Evolutionary conservation across 2,113 vertebrate species (phyloP).

Genomic region (Rutilus rutilus): DNA sequence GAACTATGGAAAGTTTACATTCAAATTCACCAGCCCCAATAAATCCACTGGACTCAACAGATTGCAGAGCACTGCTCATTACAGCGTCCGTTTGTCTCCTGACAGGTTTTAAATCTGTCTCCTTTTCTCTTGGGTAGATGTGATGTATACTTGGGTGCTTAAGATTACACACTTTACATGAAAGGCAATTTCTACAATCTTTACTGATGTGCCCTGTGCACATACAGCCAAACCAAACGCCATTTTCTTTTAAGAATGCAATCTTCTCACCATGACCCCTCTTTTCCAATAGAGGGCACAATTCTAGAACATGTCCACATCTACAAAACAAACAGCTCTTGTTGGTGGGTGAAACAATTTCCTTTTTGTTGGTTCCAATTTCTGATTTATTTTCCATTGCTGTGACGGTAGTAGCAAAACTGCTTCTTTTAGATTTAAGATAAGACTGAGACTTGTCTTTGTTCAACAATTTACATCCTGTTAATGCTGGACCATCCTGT

Average conservation of each 20-base stretch:
- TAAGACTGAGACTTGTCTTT: too few species aligned
- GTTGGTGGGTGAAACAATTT: background rate
- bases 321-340: background rate
- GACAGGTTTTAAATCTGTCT: background rate
- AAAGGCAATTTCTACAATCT: background rate
- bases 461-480: background rate
- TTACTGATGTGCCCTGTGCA: background rate
- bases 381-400: background rate
- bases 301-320: background rate
- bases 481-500: background rate
- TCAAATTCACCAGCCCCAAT: background rate
- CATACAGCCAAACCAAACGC: background rate
- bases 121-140: background rate
- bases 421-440: too few species aligned
- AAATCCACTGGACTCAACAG: background rate
- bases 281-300: background rate
- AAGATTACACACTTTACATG: background rate
- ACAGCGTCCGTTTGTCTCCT: background rate
- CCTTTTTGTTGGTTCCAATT: background rate
- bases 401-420: background rate
- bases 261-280: background rate
- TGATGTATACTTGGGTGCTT: background rate
- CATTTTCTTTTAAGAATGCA: background rate
- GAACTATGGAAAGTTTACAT: background rate
- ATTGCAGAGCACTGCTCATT: background rate